Percentiles rank a stretch among this genome's conserved stretches.
These are phyloP conservation scores for Amphipoea lucens DNA, from an alignment of 2,888 invertebrate genomes.

Conservation along the genomic window DNA sequence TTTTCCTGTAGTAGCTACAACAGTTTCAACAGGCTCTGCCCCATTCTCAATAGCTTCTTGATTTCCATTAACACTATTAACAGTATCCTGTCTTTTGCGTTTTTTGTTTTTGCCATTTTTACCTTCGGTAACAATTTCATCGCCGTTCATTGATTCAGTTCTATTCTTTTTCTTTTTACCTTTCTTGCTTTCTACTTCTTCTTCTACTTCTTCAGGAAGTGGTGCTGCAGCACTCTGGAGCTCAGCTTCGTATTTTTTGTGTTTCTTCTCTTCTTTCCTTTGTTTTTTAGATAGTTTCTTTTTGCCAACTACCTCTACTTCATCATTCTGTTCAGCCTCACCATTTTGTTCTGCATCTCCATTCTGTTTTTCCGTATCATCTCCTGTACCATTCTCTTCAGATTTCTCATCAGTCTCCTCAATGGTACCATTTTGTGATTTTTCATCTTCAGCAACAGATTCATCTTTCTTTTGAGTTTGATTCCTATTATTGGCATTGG, in stretches of 20 bases:
- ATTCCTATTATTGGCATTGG: conserved; percentile 79
- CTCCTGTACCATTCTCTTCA: conserved; percentile 61
- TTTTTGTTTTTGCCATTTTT: conserved; percentile 81
- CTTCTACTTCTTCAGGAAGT: conserved; percentile 74
- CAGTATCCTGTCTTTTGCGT: conserved; percentile 85
- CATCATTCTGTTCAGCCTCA: conserved; percentile 61
- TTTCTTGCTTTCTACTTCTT: conserved; percentile 78
- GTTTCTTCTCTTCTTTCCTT: conserved; percentile 86
- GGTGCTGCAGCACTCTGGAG: conserved; percentile 81
- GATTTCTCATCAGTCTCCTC: conserved; percentile 52
- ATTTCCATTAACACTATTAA: conserved; percentile 76
- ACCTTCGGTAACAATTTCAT: conserved; percentile 74
- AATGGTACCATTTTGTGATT: conserved; percentile 59
- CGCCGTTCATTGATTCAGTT: conserved; percentile 75
- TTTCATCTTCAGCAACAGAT: conserved; percentile 51
- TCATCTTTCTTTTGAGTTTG: conserved; percentile 67
- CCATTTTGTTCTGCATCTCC: conserved; percentile 59
- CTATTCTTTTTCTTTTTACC: conserved; percentile 86
- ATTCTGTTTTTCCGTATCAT: conserved; percentile 51
- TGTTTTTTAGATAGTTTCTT: conserved; percentile 86
- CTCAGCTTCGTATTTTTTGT: conserved; percentile 87
- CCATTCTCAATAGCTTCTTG: conserved; percentile 63
- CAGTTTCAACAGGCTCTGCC: conserved; percentile 60
- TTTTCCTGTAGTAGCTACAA: conserved; percentile 69
- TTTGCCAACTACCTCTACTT: conserved; percentile 64